These are phyloP conservation scores for Ruditapes philippinarum DNA, from an alignment of 1,140 invertebrate genomes.

Conservation along the genomic window DNA sequence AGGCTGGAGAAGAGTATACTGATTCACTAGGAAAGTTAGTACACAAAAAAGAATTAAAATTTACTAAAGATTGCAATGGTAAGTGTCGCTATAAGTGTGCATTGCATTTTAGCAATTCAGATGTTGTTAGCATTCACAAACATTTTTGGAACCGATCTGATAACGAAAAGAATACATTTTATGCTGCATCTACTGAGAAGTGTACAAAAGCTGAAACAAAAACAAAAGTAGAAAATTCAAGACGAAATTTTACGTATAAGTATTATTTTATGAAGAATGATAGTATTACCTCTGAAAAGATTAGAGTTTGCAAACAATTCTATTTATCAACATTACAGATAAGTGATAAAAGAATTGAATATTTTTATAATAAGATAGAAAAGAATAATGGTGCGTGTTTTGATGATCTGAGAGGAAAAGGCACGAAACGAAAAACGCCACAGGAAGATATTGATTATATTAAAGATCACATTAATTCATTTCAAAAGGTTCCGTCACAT, in stretches of 20 bases:
- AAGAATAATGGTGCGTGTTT: too few species aligned
- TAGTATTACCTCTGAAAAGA: too few species aligned
- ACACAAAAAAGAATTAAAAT: not conserved
- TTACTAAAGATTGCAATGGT: not conserved
- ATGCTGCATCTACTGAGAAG: not conserved
- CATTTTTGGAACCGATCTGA: not conserved
- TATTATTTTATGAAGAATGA: not conserved
- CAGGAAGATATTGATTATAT: not conserved
- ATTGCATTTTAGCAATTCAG: not conserved
- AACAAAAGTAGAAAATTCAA: not conserved
- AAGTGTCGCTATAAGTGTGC: not conserved
- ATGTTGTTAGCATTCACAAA: not conserved
- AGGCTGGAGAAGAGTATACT: not conserved
- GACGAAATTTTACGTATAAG: not conserved
- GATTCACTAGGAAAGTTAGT: not conserved
- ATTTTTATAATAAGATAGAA: not conserved
- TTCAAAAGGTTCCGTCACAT: not conserved
- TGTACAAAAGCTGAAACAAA: not conserved
- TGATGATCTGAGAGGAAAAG: not conserved
- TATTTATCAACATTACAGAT: not conserved
- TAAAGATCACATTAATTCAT: slow-evolving; percentile 18
- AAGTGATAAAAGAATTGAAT: not conserved
- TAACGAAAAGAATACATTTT: not conserved
- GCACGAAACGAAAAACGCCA: not conserved
- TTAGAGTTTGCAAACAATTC: slow-evolving; percentile 16